Percentiles rank a stretch among this genome's conserved stretches.
These are phyloP conservation scores for Magallana nippona DNA, from an alignment of 2,888 invertebrate genomes.

Conservation along the genomic window DNA sequence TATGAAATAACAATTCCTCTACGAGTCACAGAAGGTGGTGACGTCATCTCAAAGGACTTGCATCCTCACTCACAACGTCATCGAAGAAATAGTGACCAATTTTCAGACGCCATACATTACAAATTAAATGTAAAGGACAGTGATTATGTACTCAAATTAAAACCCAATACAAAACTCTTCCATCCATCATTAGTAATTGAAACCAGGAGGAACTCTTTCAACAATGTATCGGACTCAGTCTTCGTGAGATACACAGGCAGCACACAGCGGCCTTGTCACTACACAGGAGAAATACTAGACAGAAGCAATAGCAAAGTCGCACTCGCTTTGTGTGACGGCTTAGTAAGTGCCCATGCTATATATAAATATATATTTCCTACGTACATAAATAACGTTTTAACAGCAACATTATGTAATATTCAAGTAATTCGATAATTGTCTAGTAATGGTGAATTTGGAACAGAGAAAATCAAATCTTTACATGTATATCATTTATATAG, in stretches of 20 bases:
- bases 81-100: conserved; percentile 59
- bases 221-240: conserved; percentile 68
- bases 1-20: conserved; percentile 70
- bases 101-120: conserved; percentile 66
- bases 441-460: no score
- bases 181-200: conserved; percentile 88
- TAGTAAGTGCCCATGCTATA: conserved; percentile 84
- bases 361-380: no score
- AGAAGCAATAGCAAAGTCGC: conserved; percentile 87
- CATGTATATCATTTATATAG: no score
- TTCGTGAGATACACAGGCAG: conserved; percentile 58
- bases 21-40: conserved; percentile 67
- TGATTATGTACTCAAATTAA: conserved; percentile 78
- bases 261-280: conserved; percentile 85
- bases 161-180: conserved; percentile 85
- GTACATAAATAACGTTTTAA: no score
- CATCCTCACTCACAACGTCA: conserved; percentile 63
- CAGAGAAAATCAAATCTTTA: no score
- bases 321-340: conserved; percentile 89
- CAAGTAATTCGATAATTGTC: no score
- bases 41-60: conserved; percentile 66
- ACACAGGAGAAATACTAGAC: conserved; percentile 87
- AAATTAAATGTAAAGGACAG: conserved; percentile 67
- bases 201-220: conserved; percentile 81
- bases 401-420: no score